Evolutionary conservation across 1,140 invertebrate genomes (phyloP).

Genomic region (Brachionus asplanchnoidis): DNA sequence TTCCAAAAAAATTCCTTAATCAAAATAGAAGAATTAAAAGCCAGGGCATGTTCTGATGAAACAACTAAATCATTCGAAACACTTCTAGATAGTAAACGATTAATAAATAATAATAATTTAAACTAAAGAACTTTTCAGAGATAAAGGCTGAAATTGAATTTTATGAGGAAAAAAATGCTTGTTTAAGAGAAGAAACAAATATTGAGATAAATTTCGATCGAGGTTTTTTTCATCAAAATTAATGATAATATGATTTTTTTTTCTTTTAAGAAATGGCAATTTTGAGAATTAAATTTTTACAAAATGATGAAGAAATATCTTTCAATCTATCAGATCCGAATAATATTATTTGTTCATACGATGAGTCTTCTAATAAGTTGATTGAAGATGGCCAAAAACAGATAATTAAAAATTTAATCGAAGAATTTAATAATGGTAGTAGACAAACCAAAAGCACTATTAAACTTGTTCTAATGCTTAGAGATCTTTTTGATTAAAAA

Average conservation of each 20-base stretch:
- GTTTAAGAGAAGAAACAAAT: not conserved
- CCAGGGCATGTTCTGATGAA: not conserved
- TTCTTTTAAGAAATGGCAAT: not conserved
- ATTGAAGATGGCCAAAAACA: not conserved
- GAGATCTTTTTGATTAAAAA: not conserved
- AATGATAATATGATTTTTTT: not conserved
- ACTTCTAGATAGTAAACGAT: not conserved
- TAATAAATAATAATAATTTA: not conserved
- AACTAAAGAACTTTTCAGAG: not conserved
- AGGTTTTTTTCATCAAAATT: not conserved
- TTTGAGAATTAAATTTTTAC: constrained; percentile 1
- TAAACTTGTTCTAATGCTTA: not conserved
- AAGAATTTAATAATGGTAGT: not conserved
- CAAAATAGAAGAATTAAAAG: constrained; percentile 7
- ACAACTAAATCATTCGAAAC: not conserved
- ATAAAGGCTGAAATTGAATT: not conserved
- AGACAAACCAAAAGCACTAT: not conserved
- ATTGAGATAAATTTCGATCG: not conserved
- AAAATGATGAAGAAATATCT: not conserved
- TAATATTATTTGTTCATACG: not conserved
- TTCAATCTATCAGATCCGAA: not conserved
- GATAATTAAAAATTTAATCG: not conserved
- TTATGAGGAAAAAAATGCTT: not conserved
- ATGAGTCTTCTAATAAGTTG: not conserved
- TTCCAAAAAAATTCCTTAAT: not conserved